phyloP scores from a whole-genome alignment of 2,888 invertebrate species.

The Melanargia galathea region DNA sequence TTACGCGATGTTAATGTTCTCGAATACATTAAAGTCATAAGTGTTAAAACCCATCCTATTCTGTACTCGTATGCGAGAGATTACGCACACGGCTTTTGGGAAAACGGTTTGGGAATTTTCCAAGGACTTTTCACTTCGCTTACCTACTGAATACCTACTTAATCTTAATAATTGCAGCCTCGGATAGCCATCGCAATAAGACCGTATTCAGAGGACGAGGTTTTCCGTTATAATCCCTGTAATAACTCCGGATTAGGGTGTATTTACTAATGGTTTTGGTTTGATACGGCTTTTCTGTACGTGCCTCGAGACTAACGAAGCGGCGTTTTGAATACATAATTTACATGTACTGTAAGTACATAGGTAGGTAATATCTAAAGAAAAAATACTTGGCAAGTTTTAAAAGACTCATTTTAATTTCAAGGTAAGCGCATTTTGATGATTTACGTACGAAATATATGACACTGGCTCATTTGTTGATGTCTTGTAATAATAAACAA shows the following conservation, averaged over 20 bases:
- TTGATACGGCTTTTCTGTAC: conserved; percentile 18
- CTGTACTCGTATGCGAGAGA: too few species aligned
- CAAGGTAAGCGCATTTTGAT: too few species aligned
- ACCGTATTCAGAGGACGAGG: conserved; percentile 30
- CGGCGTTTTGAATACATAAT: conserved; percentile 14
- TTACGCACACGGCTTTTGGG: too few species aligned
- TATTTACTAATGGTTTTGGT: conserved; percentile 23
- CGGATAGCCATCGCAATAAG: conserved; percentile 32
- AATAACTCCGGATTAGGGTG: conserved; percentile 29
- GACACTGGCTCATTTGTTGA: too few species aligned
- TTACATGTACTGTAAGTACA: not conserved
- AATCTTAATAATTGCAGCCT: conserved; percentile 36
- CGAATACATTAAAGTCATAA: too few species aligned
- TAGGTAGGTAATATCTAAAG: not conserved
- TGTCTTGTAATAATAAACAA: too few species aligned
- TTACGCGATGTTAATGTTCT: too few species aligned
- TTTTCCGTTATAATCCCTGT: conserved; percentile 31
- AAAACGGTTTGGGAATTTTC: not conserved
- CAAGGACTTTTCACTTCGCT: not conserved
- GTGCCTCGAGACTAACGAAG: conserved; percentile 20
- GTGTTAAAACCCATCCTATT: too few species aligned
- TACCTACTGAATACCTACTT: conserved; percentile 9
- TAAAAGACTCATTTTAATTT: too few species aligned
- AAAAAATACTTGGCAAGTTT: too few species aligned
- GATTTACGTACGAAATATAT: too few species aligned